Conservation (phyloP, 2,888 invertebrate genomes). For the Microdon myrmicae region DNA sequence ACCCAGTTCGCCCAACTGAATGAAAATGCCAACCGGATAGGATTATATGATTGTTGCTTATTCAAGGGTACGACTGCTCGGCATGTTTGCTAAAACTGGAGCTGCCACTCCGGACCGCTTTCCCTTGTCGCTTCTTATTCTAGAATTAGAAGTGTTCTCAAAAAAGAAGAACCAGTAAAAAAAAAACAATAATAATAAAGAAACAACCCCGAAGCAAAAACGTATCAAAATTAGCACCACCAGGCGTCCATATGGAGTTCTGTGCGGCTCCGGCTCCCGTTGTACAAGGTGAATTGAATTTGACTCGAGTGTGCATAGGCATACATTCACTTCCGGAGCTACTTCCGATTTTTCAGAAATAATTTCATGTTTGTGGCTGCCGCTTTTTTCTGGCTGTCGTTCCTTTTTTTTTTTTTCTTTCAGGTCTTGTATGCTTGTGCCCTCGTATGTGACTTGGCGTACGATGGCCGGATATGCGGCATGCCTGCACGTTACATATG, state of each 20-base stretch:
- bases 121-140: conserved; percentile 16
- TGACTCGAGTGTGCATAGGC: conserved; percentile 41
- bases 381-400: conserved; percentile 9
- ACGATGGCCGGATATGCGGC: conserved; percentile 24
- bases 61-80: conserved; percentile 49
- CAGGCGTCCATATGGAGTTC: conserved; percentile 6
- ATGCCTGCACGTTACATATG: conserved; percentile 4
- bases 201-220: not conserved
- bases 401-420: conserved; percentile 7
- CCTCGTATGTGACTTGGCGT: conserved; percentile 37
- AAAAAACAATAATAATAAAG: conserved; percentile 4
- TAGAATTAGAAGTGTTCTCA: conserved; percentile 28
- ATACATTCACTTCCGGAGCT: conserved; percentile 49
- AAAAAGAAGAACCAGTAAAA: conserved; percentile 4
- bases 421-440: conserved; percentile 10
- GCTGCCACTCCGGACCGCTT: conserved; percentile 23
- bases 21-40: conserved; percentile 48
- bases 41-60: conserved; percentile 27
- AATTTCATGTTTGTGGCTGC: conserved; percentile 10
- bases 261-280: conserved; percentile 9
- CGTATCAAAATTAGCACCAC: conserved; percentile 44
- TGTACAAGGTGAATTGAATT: conserved; percentile 44
- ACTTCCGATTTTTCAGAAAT: conserved; percentile 42
- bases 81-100: conserved; percentile 17
- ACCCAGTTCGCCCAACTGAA: no score